Evolutionary conservation across 2,888 invertebrate genomes (phyloP), one percentile per base, ranked within the genome.

Genomic region (Fragum fragum): DNA sequence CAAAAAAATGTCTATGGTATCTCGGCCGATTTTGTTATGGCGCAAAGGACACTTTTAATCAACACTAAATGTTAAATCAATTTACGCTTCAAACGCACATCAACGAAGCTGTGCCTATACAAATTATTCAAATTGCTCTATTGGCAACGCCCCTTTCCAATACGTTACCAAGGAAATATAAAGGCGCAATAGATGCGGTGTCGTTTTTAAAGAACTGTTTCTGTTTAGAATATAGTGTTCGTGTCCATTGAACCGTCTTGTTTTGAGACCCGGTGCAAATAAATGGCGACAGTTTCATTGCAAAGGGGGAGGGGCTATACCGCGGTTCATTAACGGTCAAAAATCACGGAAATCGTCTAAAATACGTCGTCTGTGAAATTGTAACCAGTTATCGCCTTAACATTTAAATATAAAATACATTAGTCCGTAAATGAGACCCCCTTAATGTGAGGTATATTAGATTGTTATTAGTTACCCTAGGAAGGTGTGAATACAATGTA

Each of bases 1-100:
- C n/a, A n/a, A n/a, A n/a, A n/a, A n/a, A n/a, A n/a, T n/a, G n/a
- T n/a, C n/a, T n/a, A n/a, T n/a, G n/a, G n/a, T n/a, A n/a, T n/a
- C n/a, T n/a, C n/a, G 3, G 14, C 47, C 23, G 18, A 66, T 23
- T 66, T 66, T 66, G 6, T 21, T n/a, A 36, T 23, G 66, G n/a
- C 66, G 16, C n/a, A 42, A 14, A 18, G 66, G 42, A 66, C 66
- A 66, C 23, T 66, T 66, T 66, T 66, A 66, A 66, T 66, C 66
- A 66, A 66, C 66, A 66, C 42, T 66, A 36, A 66, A 66, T 66
- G 66, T 66, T 66, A 66, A 66, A 66, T 66, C 66, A 66, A 66
- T 66, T 39, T 66, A 42, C 66, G 66, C 66, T 66, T 66, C 66
- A 66, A 39, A 66, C 18, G 23, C n/a, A 66, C 39, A 28, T 66